These are phyloP conservation scores for Actinia equina DNA, from an alignment of 64 coral and sea anemone genomes.

Conservation along the genomic window DNA sequence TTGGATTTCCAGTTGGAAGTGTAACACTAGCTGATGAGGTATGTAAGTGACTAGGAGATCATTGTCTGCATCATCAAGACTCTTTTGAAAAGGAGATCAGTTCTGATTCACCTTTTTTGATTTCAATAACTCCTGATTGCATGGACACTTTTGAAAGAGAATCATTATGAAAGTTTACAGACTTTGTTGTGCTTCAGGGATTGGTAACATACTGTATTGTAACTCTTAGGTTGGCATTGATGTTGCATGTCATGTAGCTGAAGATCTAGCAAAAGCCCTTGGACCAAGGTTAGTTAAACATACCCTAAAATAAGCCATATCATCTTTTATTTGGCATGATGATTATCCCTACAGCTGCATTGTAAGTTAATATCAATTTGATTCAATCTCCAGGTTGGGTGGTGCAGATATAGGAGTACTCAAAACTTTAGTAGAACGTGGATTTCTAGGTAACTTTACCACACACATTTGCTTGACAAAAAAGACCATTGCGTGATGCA, in stretches of 20 bases:
- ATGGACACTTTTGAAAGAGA: too few species aligned
- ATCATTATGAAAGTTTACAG: too few species aligned
- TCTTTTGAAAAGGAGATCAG: too few species aligned
- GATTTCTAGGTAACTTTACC: constrained; percentile 49
- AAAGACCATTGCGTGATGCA: too few species aligned
- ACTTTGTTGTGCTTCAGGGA: too few species aligned
- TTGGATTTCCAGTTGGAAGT: constrained; percentile 97
- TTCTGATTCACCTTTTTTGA: too few species aligned
- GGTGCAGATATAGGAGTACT: constrained; percentile 84
- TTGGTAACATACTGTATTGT: not conserved
- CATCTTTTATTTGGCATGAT: not conserved
- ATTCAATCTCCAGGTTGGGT: constrained; percentile 46
- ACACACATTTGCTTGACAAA: not conserved
- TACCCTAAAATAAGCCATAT: not conserved
- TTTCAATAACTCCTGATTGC: too few species aligned
- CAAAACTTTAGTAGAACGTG: constrained; percentile 82
- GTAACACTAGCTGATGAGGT: constrained; percentile 96
- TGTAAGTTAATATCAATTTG: not conserved
- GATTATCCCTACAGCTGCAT: too few species aligned
- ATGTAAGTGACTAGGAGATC: not conserved
- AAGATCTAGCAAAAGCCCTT: constrained; percentile 91
- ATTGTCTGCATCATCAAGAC: too few species aligned
- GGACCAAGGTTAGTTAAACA: constrained; percentile 59
- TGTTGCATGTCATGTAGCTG: constrained; percentile 91
- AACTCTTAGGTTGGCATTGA: constrained; percentile 81